Percentiles rank a stretch among this genome's conserved stretches.
These are phyloP conservation scores for Falcunculus frontatus DNA, from an alignment of 2,113 vertebrate genomes.

Conservation along the genomic window DNA sequence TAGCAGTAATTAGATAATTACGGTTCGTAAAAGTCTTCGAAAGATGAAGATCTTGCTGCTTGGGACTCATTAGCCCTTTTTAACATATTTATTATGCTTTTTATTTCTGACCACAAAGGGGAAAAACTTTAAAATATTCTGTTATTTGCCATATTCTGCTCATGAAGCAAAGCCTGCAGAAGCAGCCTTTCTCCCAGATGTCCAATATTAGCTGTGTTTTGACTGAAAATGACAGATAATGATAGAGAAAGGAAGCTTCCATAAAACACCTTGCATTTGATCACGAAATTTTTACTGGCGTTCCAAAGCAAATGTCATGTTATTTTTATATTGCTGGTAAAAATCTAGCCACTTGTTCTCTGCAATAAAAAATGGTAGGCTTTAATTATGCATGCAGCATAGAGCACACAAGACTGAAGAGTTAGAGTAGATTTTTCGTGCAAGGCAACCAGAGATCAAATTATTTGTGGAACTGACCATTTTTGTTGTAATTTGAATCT, in stretches of 20 bases:
- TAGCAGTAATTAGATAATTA: conserved; percentile 67
- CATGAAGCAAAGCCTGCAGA: not conserved
- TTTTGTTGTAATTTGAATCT: not conserved
- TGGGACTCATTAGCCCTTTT: conserved; percentile 53
- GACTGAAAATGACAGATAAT: conserved; percentile 23
- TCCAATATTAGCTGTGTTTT: conserved; percentile 7
- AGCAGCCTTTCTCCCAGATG: conserved; percentile 6
- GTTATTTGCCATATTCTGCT: not conserved
- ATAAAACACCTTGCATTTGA: conserved; percentile 11
- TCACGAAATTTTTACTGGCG: not conserved
- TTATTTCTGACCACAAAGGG: conserved; percentile 46
- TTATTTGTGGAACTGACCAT: not conserved
- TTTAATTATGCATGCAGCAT: not conserved
- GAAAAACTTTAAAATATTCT: conserved; percentile 21
- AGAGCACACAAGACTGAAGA: not conserved
- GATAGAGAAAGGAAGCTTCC: not conserved
- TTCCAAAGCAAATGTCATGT: not conserved
- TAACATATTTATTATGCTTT: conserved; percentile 54
- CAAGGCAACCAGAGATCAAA: accelerated
- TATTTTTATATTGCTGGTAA: conserved; percentile 11
- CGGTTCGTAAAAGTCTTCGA: conserved; percentile 39
- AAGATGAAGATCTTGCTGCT: conserved; percentile 42
- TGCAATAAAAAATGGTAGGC: not conserved
- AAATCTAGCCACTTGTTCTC: not conserved
- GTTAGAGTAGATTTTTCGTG: not conserved